A percentile compares a stretch with the other conserved stretches of the same genome.
These are phyloP conservation scores for Tragelaphus buxtoni DNA, from an alignment of 2,113 vertebrate genomes.

Conservation along the genomic window DNA sequence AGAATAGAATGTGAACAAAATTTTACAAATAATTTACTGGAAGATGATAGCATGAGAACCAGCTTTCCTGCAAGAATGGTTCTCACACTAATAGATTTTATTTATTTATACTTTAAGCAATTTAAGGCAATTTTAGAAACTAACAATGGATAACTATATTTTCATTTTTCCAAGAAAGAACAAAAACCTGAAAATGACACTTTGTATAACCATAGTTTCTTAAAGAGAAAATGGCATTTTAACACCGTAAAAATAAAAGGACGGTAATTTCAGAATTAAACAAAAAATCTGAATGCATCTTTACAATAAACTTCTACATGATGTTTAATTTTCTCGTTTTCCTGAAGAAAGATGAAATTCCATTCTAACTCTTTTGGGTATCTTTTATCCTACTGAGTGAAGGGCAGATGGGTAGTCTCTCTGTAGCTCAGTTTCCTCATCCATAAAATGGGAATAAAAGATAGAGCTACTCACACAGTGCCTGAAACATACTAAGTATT, in stretches of 20 bases:
- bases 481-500: background rate
- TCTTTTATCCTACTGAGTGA: background rate
- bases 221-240: constrained; percentile 1
- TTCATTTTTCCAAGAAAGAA: constrained; percentile 33
- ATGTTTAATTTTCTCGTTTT: background rate
- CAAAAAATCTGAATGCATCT: background rate
- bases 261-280: background rate
- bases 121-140: background rate
- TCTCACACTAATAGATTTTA: background rate
- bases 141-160: background rate
- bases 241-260: background rate
- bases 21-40: background rate
- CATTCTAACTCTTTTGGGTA: background rate
- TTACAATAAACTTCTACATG: background rate
- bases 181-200: background rate
- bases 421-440: background rate
- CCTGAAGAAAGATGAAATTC: background rate
- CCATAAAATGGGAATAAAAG: background rate
- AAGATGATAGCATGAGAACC: background rate
- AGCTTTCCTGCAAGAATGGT: background rate
- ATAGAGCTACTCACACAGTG: background rate
- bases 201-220: background rate
- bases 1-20: constrained; percentile 33
- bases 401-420: background rate
- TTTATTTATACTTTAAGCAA: background rate